A percentile compares a stretch with the other conserved stretches of the same genome.
Conservation (phyloP, 2,888 invertebrate species). For the Cataglyphis cursor region DNA sequence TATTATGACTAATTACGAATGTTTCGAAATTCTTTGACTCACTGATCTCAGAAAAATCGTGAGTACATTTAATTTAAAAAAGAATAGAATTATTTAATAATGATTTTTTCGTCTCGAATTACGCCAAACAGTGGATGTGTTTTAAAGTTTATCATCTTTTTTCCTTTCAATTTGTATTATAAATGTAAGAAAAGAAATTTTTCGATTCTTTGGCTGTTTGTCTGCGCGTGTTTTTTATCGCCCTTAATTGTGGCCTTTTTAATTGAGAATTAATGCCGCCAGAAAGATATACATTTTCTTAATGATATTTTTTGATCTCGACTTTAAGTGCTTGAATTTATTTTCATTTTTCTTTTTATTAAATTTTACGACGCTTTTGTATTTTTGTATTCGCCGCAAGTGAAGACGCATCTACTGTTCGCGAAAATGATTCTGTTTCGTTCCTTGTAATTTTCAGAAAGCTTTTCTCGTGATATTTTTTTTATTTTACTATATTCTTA, state of each 20-base stretch:
- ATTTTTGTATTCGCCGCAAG: neutral
- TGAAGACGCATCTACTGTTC: constrained; percentile 3
- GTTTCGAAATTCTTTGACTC: neutral
- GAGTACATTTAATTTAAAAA: constrained; percentile 24
- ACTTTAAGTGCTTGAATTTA: constrained; percentile 1
- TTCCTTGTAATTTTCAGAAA: neutral
- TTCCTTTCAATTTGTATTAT: neutral
- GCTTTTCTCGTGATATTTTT: neutral
- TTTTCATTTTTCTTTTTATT: neutral
- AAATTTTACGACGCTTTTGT: neutral
- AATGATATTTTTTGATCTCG: constrained; percentile 66
- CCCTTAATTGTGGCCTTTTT: constrained; percentile 71
- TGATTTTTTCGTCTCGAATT: neutral
- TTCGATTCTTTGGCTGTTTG: constrained; percentile 17
- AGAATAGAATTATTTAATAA: neutral
- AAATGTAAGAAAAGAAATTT: constrained; percentile 20
- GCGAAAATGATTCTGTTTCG: neutral
- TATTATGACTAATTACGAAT: neutral
- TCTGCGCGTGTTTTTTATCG: constrained; percentile 52
- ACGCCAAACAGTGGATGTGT: neutral
- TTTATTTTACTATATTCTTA: neutral
- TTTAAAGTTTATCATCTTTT: neutral
- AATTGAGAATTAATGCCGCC: constrained; percentile 74
- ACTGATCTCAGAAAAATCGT: constrained; percentile 2
- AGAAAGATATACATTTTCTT: constrained; percentile 34